Base-by-base conservation (phyloP, 2,888 invertebrate species). In the Philereme vetulata region DNA sequence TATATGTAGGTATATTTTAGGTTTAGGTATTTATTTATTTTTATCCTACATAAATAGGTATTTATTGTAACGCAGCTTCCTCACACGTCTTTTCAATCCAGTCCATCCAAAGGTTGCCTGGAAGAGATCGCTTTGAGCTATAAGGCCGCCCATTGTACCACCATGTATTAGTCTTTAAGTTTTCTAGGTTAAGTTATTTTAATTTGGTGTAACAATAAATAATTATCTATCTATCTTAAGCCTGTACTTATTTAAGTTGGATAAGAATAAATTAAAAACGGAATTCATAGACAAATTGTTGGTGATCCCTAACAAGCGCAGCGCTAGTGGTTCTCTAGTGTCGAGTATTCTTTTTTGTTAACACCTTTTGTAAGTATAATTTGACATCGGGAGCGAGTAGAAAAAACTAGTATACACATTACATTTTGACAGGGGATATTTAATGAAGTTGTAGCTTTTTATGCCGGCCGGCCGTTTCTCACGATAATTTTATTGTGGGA, bases 311-410 rank as follows among this genome's bases (percentile, higher is more conserved):
- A 68, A 21, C 2, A 21, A 64, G 48, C 75, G 70, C 77, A 79
- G 79, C 79, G 76, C 75, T 65, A 80, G 83, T 71, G 76, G 77
- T 78, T 71, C 79, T 52, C 79, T 56, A 64, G 60, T 64, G 67
- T 61, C 46, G 62, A 64, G 59, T 65, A 68, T 77, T 84, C 83
- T 90, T 90, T 91, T 92, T 89, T 85, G 88, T 91, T 90, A 86
- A 91, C 92, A 91, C 91, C 91, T 91, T 90, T 90, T 90, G 88
- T 88, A 86, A 81, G 82, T 88, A 90, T 90, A 90, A 91, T 91
- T 90, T 88, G 88, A 91, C 87, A 90, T 88, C 88, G 85, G 90
- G 86, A 89, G 88, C 86, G 85, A 80, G 83, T 75, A 84, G 66
- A 88, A 88, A 85, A 89, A 88, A 85, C 80, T 84, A 85, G 86